Base-by-base conservation (phyloP, 2,797 vertebrate species). In the Poecilia wingei region DNA sequence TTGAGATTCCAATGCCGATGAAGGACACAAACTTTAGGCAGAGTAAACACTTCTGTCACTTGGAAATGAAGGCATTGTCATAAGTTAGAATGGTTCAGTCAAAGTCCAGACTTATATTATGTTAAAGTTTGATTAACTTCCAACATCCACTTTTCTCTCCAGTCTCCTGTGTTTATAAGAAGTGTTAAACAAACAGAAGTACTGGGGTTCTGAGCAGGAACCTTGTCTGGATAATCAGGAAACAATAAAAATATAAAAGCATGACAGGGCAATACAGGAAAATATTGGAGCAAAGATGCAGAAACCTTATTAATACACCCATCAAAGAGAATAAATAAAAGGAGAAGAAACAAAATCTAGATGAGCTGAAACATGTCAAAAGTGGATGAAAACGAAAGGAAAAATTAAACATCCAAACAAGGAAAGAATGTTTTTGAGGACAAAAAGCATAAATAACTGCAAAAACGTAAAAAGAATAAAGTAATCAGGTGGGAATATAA, bases 91-190 rank as follows among this genome's bases (percentile, higher is more conserved):
- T 12, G 51, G 20, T 6, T 25, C 53, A 55, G 25, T 53, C 51
- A 53, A 53, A 53, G 51, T 8, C 22, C 20, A 55, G 51, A 55
- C 22, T 22, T 10, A n/a, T 25, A 3, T n/a, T 55, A 55, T 25
- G 22, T 25, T 55, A n/a, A 55, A n/a, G 25, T n/a, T n/a, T n/a
- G 55, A 51, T 51, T 51, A 51, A 51, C 20, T 51, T 77, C 70
- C 73, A 82, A 71, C 88, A 80, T 76, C 84, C 86, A 86, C 72
- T 33, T 78, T 86, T 72, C 81, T 68, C 84, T 90, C 83, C 83
- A 84, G 88, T 46, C 33, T 72, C 77, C 39, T 7, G 7, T 20
- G 43, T 41, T 3, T 0, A 20, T 31, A 68, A 45, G 72, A 41
- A 75, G 79, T 64, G 78, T 64, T 78, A 80, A 83, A 70, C 5